Percentiles rank a stretch among this genome's conserved stretches.
Evolutionary conservation across 92 coral and sea anemone species (phyloP).

Genomic region (Hydrozoanthus gracilis): DNA sequence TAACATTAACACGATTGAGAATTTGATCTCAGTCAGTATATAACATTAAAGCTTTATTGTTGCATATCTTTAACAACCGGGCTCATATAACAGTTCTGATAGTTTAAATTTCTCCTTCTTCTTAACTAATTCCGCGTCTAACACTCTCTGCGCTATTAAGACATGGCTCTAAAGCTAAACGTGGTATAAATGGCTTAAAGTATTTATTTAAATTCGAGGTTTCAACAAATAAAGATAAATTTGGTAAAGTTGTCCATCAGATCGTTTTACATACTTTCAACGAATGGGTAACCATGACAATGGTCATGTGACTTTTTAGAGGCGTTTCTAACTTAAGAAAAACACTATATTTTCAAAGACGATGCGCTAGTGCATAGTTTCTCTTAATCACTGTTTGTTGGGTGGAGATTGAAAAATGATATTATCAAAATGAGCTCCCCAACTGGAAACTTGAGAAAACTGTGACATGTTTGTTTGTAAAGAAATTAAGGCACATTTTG

Average conservation of each 20-base stretch:
- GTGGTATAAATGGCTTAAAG: slow-evolving; percentile 21
- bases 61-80: no score
- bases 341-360: slow-evolving; percentile 1
- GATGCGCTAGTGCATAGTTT: slow-evolving; percentile 9
- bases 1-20: no score
- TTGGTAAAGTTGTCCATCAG: slow-evolving; percentile 24
- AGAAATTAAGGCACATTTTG: neutral
- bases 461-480: neutral
- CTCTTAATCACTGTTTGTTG: neutral
- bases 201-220: neutral
- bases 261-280: neutral
- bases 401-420: neutral
- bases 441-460: neutral
- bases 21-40: no score
- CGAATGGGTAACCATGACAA: slow-evolving; percentile 5
- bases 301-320: slow-evolving; percentile 11
- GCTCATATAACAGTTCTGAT: no score
- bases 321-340: neutral
- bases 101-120: no score
- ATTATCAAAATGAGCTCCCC: neutral
- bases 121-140: no score
- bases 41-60: no score
- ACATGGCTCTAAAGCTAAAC: slow-evolving; percentile 29
- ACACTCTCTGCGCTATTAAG: slow-evolving; percentile 20
- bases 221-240: neutral